Conservation (phyloP, 2,797 vertebrate species). For the Pipistrellus kuhlii region DNA sequence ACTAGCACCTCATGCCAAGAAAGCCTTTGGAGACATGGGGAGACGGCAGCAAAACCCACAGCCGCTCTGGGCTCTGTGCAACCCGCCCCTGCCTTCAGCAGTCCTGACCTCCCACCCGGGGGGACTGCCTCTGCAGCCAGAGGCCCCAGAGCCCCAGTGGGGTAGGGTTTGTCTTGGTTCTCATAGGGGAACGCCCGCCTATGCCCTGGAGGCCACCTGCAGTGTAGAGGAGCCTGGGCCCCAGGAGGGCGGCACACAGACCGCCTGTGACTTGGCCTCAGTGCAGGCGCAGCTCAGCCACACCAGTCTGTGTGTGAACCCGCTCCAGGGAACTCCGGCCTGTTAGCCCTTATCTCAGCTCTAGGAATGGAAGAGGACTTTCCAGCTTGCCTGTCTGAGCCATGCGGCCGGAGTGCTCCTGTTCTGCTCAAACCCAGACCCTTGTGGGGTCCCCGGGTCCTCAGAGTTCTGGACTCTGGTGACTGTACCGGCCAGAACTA, state of each 20-base stretch:
- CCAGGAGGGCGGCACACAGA: neutral
- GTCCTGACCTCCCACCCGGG: neutral
- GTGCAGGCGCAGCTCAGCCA: neutral
- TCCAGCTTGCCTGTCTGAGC: neutral
- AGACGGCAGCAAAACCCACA: neutral
- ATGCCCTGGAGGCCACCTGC: conserved; percentile 61
- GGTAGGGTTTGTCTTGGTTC: conserved; percentile 25
- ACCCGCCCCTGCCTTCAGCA: neutral
- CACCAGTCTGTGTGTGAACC: neutral
- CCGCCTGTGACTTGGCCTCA: conserved; percentile 15
- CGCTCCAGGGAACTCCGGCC: conserved; percentile 58
- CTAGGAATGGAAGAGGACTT: conserved; percentile 30
- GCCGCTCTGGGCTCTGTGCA: neutral
- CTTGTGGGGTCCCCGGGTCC: neutral
- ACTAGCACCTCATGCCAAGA: neutral
- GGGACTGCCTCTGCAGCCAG: neutral
- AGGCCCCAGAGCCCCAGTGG: neutral
- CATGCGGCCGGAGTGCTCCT: neutral
- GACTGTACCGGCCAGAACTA: neutral
- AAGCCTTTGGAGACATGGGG: neutral
- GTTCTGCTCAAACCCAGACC: neutral
- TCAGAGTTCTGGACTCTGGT: neutral
- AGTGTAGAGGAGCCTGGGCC: neutral
- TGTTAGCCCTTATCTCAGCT: conserved; percentile 36
- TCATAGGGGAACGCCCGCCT: conserved; percentile 27